Evolutionary conservation across 2,888 invertebrate species (phyloP).

Genomic region (Tillus elongatus): DNA sequence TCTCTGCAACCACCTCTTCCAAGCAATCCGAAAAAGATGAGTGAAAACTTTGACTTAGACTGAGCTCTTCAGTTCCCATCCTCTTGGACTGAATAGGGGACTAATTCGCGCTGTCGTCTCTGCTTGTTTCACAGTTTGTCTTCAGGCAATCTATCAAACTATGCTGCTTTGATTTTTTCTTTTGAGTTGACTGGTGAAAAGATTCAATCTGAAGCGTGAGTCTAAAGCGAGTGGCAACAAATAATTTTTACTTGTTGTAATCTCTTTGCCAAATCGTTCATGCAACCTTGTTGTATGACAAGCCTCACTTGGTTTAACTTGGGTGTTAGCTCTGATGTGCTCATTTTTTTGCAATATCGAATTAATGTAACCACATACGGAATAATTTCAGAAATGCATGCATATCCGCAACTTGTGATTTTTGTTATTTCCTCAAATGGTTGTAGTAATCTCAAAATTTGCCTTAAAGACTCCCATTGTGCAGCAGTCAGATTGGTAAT

Average conservation of each 20-base stretch:
- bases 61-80: too few relatives aligned
- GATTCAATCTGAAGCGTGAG: background rate
- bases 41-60: too few relatives aligned
- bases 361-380: conserved; percentile 13
- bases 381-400: conserved; percentile 18
- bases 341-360: conserved; percentile 14
- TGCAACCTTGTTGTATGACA: too few relatives aligned
- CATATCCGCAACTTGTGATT: conserved; percentile 14
- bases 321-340: conserved; percentile 8
- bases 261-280: too few relatives aligned
- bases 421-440: conserved; percentile 19
- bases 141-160: background rate
- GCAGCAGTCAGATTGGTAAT: conserved; percentile 8
- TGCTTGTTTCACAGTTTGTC: too few relatives aligned
- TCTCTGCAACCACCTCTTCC: conserved; percentile 5
- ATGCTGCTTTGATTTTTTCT: background rate
- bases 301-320: too few relatives aligned
- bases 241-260: background rate
- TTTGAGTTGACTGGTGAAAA: background rate
- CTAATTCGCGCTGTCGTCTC: conserved; percentile 4
- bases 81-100: too few relatives aligned
- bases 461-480: conserved; percentile 14
- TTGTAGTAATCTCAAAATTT: conserved; percentile 10
- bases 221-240: conserved; percentile 5
- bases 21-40: conserved; percentile 7